Conservation (phyloP, 2,888 invertebrate genomes). For the Oxytorus armatus region DNA sequence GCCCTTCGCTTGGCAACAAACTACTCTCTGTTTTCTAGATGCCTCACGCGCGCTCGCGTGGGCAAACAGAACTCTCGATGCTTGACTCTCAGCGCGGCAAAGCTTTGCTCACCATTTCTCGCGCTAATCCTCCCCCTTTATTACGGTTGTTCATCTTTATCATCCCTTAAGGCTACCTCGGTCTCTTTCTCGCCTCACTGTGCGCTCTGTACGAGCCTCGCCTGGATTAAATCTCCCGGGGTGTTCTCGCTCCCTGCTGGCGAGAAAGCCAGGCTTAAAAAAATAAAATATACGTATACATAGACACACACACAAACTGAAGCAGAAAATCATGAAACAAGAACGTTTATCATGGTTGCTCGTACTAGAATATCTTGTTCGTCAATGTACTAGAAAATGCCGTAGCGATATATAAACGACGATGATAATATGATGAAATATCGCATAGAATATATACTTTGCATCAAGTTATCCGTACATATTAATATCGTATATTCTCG, state of each 20-base stretch:
- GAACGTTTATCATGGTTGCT: conserved; percentile 39
- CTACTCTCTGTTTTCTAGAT: conserved; percentile 52
- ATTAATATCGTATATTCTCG: conserved; percentile 1
- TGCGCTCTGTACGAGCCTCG: conserved; percentile 35
- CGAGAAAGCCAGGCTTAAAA: conserved; percentile 27
- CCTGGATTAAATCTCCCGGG: conserved; percentile 58
- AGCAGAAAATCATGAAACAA: neutral
- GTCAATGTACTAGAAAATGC: neutral
- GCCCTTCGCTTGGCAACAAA: conserved; percentile 42
- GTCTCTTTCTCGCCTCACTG: conserved; percentile 32
- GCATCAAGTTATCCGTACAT: conserved; percentile 26
- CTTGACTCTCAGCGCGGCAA: conserved; percentile 61
- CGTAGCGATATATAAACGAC: conserved; percentile 18
- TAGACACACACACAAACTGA: neutral
- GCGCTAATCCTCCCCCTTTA: conserved; percentile 67
- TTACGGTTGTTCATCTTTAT: conserved; percentile 70
- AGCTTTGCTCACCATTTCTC: conserved; percentile 58
- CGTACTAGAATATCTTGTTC: neutral
- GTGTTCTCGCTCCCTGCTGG: conserved; percentile 32
- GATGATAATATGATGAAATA: conserved; percentile 27
- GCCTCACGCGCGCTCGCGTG: conserved; percentile 37
- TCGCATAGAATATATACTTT: conserved; percentile 10
- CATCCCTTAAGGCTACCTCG: conserved; percentile 66
- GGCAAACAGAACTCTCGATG: conserved; percentile 52
- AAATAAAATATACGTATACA: conserved; percentile 18